Base-by-base conservation (phyloP, 2,797 vertebrate genomes). In the Mormyrus proboscirostris region DNA sequence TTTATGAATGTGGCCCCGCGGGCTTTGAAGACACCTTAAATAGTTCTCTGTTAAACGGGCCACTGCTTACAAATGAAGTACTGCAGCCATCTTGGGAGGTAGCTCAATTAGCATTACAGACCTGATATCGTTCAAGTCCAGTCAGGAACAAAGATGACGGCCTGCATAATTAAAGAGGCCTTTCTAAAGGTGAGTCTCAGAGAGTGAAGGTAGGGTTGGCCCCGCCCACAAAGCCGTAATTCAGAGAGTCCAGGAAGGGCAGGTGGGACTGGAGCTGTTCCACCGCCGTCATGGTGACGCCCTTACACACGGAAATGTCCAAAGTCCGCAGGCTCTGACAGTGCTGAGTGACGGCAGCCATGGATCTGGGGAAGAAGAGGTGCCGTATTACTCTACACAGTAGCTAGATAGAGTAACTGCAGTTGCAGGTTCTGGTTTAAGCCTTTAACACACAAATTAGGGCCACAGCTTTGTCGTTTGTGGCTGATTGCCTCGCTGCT, bases 271-370 rank as follows among this genome's bases (percentile, higher is more conserved):
- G 96, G 33, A 98, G 94, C 82, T 82, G 92, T 84, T 96, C 96
- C 57, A 97, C 91, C 0, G 94, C 92, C 0, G 93, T 90, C 29
- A 94, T 84, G 0, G 93, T 95, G 89, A 97, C 94, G 16, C 95
- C 93, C 88, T 95, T 95, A 90, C 97, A 97, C 95, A 94, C 94
- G 59, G 96, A 96, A 88, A 98, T 90, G 88, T 98, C 97, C 41
- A 97, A 93, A 0, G 95, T 95, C 89, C 89, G 94, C 84, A 98
- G 95, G 41, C 95, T 94, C 88, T 91, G 94, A 87, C 97, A 97
- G 86, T 94, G 93, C 90, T 94, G 94, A 4, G 91, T 88, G 84
- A 97, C 94, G 10, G 94, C 90, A 16, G 91, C 92, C 94, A 98
- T 91, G 0, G 96, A 96, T 89, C 97, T 97, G 57, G 83, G 85